Percentiles rank a stretch among this genome's conserved stretches.
Conservation (phyloP, 1,140 invertebrate species). For the Dufourea novaeangliae region DNA sequence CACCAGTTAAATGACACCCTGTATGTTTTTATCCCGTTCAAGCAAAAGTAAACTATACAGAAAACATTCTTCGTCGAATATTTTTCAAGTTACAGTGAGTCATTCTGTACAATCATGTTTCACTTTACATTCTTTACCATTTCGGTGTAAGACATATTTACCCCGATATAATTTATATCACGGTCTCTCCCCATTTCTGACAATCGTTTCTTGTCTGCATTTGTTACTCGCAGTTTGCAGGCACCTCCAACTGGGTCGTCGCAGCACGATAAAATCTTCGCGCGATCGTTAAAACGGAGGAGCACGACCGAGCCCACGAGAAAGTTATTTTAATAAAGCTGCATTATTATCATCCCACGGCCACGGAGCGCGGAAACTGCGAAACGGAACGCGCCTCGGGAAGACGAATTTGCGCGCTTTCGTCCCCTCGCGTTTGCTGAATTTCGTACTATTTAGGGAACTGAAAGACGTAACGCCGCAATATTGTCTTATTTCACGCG, state of each 20-base stretch:
- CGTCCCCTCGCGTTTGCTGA: neutral
- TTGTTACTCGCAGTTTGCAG: slow-evolving; percentile 7
- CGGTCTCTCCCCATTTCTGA: slow-evolving; percentile 6
- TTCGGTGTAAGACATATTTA: neutral
- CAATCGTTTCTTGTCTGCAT: slow-evolving; percentile 19
- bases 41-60: no score
- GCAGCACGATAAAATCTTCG: slow-evolving; percentile 19
- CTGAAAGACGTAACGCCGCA: neutral
- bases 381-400: neutral
- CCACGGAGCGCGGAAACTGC: neutral
- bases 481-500: no score
- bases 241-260: slow-evolving; percentile 26
- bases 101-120: neutral
- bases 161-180: neutral
- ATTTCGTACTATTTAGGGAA: neutral
- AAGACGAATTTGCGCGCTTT: neutral
- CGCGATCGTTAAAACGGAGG: slow-evolving; percentile 30
- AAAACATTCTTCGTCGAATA: neutral
- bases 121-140: slow-evolving; percentile 23
- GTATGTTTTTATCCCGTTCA: no score
- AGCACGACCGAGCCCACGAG: neutral
- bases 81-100: no score
- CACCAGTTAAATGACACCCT: no score
- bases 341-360: slow-evolving; percentile 16
- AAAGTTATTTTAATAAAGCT: slow-evolving; percentile 36